Percentiles rank a stretch among this genome's conserved stretches.
These are phyloP conservation scores for Acanthaster planci DNA, from an alignment of 35 echinoderm and acorn worm species.

Conservation along the genomic window DNA sequence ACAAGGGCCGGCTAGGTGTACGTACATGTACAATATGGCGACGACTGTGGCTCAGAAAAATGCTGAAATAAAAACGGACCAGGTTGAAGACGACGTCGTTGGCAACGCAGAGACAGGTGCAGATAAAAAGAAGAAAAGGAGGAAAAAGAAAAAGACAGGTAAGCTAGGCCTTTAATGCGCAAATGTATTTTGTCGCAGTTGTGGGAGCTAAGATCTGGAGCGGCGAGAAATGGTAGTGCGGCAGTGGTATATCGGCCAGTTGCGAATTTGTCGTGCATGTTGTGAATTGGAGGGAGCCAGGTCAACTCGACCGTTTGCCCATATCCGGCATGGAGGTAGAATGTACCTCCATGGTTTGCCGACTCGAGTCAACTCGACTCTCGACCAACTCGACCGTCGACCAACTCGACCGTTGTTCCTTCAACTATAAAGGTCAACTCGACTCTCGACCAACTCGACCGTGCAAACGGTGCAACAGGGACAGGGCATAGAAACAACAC, in stretches of 20 bases:
- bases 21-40: conserved; percentile 75
- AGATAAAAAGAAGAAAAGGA: conserved; percentile 31
- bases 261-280: background rate
- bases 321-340: too few species aligned
- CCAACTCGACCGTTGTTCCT: too few species aligned
- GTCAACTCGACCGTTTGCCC: background rate
- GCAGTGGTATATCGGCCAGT: background rate
- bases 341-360: too few species aligned
- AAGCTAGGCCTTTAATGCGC: background rate
- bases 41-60: conserved; percentile 12
- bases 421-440: too few species aligned
- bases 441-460: too few species aligned
- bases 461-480: too few species aligned
- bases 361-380: too few species aligned
- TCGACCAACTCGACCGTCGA: too few species aligned
- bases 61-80: conserved; percentile 36
- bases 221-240: background rate
- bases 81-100: conserved; percentile 37
- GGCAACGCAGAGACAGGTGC: conserved; percentile 44
- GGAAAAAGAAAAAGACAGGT: conserved; percentile 77
- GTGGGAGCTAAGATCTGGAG: background rate
- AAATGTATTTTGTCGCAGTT: background rate
- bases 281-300: background rate
- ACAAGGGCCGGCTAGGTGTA: too few species aligned
- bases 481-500: too few species aligned